A percentile compares a stretch with the other conserved stretches of the same genome.
Conservation (phyloP, 2,797 vertebrate species). For the Toxotes lorentzi region DNA sequence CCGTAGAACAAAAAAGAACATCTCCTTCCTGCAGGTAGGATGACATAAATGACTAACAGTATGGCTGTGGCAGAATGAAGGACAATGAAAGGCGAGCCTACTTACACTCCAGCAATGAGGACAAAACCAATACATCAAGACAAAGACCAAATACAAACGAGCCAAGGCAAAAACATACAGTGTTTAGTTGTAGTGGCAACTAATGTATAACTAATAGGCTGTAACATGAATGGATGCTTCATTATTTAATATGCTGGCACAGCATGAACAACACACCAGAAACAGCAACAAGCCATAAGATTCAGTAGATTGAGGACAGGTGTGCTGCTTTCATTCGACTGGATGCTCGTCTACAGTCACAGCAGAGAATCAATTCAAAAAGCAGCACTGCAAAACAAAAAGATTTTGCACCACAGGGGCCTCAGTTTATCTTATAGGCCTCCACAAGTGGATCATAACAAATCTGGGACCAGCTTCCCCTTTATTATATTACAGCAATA, state of each 20-base stretch:
- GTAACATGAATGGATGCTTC: conserved; percentile 28
- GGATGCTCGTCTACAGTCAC: conserved; percentile 16
- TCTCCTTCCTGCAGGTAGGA: conserved; percentile 42
- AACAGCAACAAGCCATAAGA: conserved; percentile 12
- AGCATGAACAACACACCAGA: conserved; percentile 38
- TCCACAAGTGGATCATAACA: conserved; percentile 21
- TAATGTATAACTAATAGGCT: conserved; percentile 44
- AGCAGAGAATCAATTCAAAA: conserved; percentile 40
- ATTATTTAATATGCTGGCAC: conserved; percentile 42
- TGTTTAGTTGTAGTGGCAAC: conserved; percentile 27
- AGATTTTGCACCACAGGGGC: conserved; percentile 25
- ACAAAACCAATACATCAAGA: conserved; percentile 27
- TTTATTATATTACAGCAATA: conserved; percentile 14
- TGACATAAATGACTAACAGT: conserved; percentile 35
- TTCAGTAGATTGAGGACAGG: conserved; percentile 44
- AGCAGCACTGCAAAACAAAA: conserved; percentile 37
- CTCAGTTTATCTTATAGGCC: conserved; percentile 14
- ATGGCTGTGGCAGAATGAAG: conserved; percentile 25
- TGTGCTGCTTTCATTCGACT: conserved; percentile 26
- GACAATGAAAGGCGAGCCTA: conserved; percentile 34
- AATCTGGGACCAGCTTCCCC: conserved; percentile 2
- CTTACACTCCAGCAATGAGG: conserved; percentile 24
- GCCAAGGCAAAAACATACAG: conserved; percentile 16
- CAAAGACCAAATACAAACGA: conserved; percentile 6
- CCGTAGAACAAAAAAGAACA: conserved; percentile 21